Conservation (phyloP, 2,113 vertebrate genomes). For the Tetraodon nigroviridis region DNA sequence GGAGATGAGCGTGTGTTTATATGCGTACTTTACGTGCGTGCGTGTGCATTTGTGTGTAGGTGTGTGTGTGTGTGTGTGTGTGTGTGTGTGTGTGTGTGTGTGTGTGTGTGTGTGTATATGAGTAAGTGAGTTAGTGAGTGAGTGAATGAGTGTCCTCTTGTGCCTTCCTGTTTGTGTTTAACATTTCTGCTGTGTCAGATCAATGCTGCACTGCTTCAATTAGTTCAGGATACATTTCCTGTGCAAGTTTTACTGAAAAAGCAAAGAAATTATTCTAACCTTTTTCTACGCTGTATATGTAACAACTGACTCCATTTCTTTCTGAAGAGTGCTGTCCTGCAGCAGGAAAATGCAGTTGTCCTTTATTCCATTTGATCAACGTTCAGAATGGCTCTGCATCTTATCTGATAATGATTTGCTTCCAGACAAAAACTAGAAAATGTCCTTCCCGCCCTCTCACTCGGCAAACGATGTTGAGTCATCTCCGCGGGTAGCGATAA, state of each 20-base stretch:
- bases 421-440: constrained; percentile 1
- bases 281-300: constrained; percentile 32
- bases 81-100: not conserved
- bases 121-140: constrained; percentile 18
- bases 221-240: constrained; percentile 48
- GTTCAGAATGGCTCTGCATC: constrained; percentile 4
- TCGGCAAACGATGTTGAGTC: not conserved
- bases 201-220: constrained; percentile 20
- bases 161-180: constrained; percentile 24
- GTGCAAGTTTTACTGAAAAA: constrained; percentile 41
- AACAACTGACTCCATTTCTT: constrained; percentile 42
- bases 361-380: not conserved
- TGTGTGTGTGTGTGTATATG: too few species aligned
- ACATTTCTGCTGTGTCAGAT: constrained; percentile 26
- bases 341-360: not conserved
- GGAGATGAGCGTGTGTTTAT: constrained; percentile 57
- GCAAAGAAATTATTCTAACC: constrained; percentile 51
- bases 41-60: constrained; percentile 3
- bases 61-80: constrained; percentile 9
- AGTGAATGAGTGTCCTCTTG: constrained; percentile 3
- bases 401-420: constrained; percentile 25
- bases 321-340: not conserved
- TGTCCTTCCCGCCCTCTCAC: not conserved
- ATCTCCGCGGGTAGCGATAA: constrained; percentile 2
- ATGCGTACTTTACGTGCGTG: constrained; percentile 8